Percentiles rank a stretch among this genome's conserved stretches.
These are phyloP conservation scores for Tetramorium simillimum DNA, from an alignment of 1,140 invertebrate species.

Conservation along the genomic window DNA sequence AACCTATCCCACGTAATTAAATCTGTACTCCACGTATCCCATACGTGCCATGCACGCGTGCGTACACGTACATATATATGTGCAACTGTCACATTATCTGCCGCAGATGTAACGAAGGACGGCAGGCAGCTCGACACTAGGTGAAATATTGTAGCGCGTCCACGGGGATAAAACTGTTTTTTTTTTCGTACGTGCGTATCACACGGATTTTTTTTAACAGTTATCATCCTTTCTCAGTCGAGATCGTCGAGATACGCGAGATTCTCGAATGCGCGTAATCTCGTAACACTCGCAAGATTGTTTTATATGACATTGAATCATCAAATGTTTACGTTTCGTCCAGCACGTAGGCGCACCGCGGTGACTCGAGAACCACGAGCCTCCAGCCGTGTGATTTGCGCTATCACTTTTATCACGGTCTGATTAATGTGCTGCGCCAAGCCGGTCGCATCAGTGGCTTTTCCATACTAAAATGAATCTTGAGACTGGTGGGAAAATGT, in stretches of 20 bases:
- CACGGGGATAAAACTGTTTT: background rate
- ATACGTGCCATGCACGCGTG: background rate
- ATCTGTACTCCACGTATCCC: slow-evolving; percentile 23
- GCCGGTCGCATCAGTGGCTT: background rate
- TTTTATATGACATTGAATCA: background rate
- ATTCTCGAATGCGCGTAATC: background rate
- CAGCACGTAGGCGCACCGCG: slow-evolving; percentile 44
- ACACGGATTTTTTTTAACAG: background rate
- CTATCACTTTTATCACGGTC: slow-evolving; percentile 7
- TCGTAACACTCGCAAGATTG: background rate
- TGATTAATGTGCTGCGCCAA: slow-evolving; percentile 24
- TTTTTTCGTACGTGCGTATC: background rate
- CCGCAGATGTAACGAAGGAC: background rate
- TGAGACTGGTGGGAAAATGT: slow-evolving; percentile 44
- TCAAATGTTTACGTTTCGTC: slow-evolving; percentile 42
- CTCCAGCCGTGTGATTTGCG: background rate
- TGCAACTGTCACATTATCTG: background rate
- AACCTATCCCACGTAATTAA: slow-evolving; percentile 21
- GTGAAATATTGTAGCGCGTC: background rate
- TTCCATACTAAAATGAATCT: background rate
- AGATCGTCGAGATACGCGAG: background rate
- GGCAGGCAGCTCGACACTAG: too few relatives aligned
- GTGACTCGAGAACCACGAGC: background rate
- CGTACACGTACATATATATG: background rate
- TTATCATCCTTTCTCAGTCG: background rate